Percentiles rank a stretch among this genome's conserved stretches.
phyloP scores from a whole-genome alignment of 2,888 invertebrate genomes.

The Theristus sp. region DNA sequence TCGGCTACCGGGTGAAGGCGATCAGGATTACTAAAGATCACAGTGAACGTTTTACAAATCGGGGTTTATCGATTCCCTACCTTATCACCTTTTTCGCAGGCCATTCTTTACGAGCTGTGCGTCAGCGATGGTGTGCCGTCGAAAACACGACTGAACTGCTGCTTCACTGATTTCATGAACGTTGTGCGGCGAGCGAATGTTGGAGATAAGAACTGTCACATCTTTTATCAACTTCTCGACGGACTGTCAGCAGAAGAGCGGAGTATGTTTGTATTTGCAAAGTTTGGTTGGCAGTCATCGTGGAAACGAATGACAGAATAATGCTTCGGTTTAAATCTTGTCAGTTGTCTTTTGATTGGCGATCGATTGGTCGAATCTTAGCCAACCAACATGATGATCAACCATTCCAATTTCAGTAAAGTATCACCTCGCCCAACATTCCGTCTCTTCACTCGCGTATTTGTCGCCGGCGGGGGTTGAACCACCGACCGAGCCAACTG shows the following conservation, averaged over 20 bases:
- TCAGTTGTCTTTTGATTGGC: too few species aligned
- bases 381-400: not conserved
- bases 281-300: too few species aligned
- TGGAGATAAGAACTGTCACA: not conserved
- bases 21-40: too few species aligned
- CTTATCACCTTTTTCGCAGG: too few species aligned
- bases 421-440: not conserved
- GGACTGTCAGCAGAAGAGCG: not conserved
- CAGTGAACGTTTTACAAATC: too few species aligned
- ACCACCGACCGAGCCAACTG: too few species aligned
- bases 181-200: constrained; percentile 66
- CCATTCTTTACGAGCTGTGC: constrained; percentile 86
- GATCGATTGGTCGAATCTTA: too few species aligned
- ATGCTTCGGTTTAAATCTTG: too few species aligned
- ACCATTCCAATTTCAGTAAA: not conserved
- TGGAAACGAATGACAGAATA: too few species aligned
- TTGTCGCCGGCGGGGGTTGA: too few species aligned
- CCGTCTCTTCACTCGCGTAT: not conserved
- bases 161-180: constrained; percentile 53
- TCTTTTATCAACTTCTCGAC: not conserved
- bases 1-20: too few species aligned
- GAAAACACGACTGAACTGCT: constrained; percentile 84
- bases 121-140: constrained; percentile 82
- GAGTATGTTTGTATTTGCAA: not conserved
- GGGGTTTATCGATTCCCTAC: too few species aligned